These are phyloP conservation scores for Fistularia tabacaria DNA, from an alignment of 2,797 vertebrate genomes.

Conservation along the genomic window DNA sequence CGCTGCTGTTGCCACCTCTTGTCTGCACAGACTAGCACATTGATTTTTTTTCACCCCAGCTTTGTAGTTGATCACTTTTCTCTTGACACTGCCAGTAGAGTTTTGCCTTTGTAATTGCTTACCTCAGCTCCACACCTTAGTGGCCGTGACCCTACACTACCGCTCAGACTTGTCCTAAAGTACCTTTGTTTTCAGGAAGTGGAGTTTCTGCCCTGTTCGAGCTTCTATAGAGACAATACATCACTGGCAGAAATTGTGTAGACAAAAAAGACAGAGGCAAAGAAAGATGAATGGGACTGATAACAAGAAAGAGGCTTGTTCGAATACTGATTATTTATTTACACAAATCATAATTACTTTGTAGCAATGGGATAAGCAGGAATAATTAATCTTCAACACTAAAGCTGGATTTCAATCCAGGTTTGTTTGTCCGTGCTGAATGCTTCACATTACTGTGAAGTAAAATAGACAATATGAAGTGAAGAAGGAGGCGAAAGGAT, in stretches of 20 bases:
- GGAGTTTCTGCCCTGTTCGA: constrained; percentile 34
- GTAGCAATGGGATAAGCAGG: too few species aligned
- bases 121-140: constrained; percentile 65
- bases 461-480: constrained; percentile 5
- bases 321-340: too few species aligned
- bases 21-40: constrained; percentile 24
- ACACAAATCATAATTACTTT: too few species aligned
- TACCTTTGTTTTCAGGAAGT: constrained; percentile 37
- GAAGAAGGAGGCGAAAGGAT: constrained; percentile 20
- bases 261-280: constrained; percentile 6
- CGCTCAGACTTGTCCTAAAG: constrained; percentile 34
- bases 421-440: too few species aligned
- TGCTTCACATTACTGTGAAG: constrained; percentile 3
- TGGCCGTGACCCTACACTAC: constrained; percentile 43
- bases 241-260: constrained; percentile 35
- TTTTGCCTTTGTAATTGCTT: constrained; percentile 53
- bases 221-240: constrained; percentile 38
- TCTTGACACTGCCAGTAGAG: constrained; percentile 26
- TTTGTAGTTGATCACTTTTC: constrained; percentile 58
- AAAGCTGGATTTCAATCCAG: too few species aligned
- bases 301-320: not conserved
- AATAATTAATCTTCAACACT: too few species aligned
- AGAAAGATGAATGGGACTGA: constrained; percentile 7
- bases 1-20: constrained; percentile 26
- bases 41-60: constrained; percentile 46